Evolutionary conservation across 2,113 vertebrate species (phyloP), one percentile per base, ranked within the genome.

Genomic region (Amphiprion percula): DNA sequence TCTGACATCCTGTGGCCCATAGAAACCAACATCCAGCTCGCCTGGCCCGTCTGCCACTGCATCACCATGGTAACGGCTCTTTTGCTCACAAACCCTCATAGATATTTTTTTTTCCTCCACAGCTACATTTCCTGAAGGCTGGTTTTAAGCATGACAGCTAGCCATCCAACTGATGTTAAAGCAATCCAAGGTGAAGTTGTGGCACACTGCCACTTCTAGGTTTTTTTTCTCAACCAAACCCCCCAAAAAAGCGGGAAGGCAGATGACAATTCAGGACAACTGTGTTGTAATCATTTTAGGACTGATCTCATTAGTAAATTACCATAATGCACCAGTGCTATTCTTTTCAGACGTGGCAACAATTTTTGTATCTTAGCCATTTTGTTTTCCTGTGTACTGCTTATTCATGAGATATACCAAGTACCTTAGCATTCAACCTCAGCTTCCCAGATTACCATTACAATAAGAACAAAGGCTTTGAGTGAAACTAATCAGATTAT

Each of bases 401-500:
- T 87, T 87, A 85, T 91, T 91, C 89, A 90, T 88, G 85, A 88
- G 82, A 74, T 41, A 68, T 76, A 74, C 75, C 68, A 82, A 75
- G 80, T 84, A 77, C 72, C 61, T 75, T 78, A 68, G 72, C 55
- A 55, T 56, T 71, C 77, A 75, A 54, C 82, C 69, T 65, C 77
- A 83, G 77, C 85, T 79, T 70, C 66, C 74, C 74, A 84, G 81
- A 89, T 82, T 80, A 69, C 69, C 68, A 88, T 90, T 81, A 84
- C 52, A 85, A 82, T 73, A 78, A 60, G 10, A 87, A 85, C 73
- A 85, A 83, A 86, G 79, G 73, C 58, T 71, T 33, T 26, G 68
- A 84, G 66, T 83, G 82, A 88, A 89, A 85, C 83, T 86, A 90
- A 90, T 90, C 80, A 80, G 68, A 87, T 84, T 84, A 78, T 79